A percentile compares a stretch with the other conserved stretches of the same genome.
Evolutionary conservation across 2,113 vertebrate genomes (phyloP).

Genomic region (Apus apus): DNA sequence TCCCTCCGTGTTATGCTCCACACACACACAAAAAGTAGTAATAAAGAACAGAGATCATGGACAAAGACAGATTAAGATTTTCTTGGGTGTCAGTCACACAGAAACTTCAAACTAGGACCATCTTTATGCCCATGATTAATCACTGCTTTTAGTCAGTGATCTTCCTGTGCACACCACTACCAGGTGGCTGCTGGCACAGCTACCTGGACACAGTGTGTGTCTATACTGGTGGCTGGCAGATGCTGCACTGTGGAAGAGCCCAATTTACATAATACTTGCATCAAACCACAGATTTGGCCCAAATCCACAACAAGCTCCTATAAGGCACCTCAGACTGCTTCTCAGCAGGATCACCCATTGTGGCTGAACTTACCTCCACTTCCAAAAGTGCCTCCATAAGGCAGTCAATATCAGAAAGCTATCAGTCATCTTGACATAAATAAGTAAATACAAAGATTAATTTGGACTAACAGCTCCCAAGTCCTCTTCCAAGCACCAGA

Average conservation of each 20-base stretch:
- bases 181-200: neutral
- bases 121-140: neutral
- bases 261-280: neutral
- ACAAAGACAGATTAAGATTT: neutral
- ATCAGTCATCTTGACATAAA: neutral
- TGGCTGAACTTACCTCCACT: neutral
- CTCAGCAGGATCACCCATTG: neutral
- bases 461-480: neutral
- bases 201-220: neutral
- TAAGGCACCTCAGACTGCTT: neutral
- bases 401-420: neutral
- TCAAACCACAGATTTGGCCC: neutral
- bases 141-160: neutral
- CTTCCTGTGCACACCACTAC: neutral
- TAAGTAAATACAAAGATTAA: neutral
- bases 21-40: neutral
- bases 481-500: neutral
- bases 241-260: neutral
- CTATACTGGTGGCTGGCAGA: neutral
- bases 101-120: neutral
- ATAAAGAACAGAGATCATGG: neutral
- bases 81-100: neutral
- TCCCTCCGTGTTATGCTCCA: neutral
- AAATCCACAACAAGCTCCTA: neutral
- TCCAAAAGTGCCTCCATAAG: neutral